A percentile compares a stretch with the other conserved stretches of the same genome.
These are phyloP conservation scores for Bambusicola thoracicus DNA, from an alignment of 2,113 vertebrate species.

Conservation along the genomic window DNA sequence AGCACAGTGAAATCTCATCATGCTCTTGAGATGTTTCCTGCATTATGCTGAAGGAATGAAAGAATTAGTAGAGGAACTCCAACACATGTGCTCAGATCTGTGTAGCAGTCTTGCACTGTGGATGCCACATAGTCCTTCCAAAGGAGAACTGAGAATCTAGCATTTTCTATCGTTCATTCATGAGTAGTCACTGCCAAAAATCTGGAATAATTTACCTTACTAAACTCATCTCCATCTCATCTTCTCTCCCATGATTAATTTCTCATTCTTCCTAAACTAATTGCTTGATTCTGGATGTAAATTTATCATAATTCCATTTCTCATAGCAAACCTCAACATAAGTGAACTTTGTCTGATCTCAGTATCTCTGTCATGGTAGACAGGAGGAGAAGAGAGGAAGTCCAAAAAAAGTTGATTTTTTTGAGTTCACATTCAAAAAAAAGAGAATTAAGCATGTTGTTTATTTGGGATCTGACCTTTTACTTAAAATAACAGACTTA, in stretches of 20 bases:
- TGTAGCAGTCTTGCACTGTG: background rate
- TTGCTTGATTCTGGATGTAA: conserved; percentile 1
- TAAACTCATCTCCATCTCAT: background rate
- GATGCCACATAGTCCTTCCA: background rate
- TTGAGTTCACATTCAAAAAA: background rate
- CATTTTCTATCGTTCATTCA: background rate
- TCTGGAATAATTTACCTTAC: background rate
- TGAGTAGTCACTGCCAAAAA: background rate
- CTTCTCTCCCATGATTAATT: background rate
- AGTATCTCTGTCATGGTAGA: background rate
- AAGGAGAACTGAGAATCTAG: background rate
- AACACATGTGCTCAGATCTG: background rate
- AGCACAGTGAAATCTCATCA: background rate
- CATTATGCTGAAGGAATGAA: background rate
- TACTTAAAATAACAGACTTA: background rate
- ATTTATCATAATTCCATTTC: background rate
- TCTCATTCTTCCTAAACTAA: background rate
- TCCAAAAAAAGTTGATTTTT: background rate
- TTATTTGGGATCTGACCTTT: background rate
- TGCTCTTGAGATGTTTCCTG: background rate
- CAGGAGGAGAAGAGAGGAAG: background rate
- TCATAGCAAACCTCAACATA: background rate
- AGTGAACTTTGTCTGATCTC: background rate
- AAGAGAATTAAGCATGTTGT: fast-evolving
- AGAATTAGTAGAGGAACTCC: background rate